Conservation (phyloP, 2,888 invertebrate genomes). For the Hypomecis atomaria region DNA sequence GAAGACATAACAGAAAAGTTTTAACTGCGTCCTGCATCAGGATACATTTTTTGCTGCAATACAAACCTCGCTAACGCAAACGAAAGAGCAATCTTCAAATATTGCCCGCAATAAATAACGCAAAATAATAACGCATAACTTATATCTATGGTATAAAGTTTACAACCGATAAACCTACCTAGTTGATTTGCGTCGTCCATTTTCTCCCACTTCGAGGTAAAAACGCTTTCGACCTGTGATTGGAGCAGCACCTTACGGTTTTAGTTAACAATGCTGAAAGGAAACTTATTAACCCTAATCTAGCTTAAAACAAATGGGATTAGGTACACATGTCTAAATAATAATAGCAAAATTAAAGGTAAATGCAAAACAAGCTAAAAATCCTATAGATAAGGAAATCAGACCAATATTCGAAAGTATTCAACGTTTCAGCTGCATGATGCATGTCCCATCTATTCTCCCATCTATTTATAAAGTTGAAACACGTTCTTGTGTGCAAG, state of each 20-base stretch:
- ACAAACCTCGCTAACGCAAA: not conserved
- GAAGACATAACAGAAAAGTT: not conserved
- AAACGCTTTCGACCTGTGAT: constrained; percentile 80
- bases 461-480: not conserved
- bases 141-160: constrained; percentile 36
- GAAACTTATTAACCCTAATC: constrained; percentile 76
- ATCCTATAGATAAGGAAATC: too few species aligned
- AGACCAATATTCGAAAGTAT: not conserved
- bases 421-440: not conserved
- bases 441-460: not conserved
- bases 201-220: constrained; percentile 92
- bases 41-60: not conserved
- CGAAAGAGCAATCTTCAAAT: not conserved
- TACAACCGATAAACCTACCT: constrained; percentile 87
- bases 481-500: not conserved
- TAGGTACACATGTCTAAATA: constrained; percentile 33
- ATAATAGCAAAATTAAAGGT: constrained; percentile 16
- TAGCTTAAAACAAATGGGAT: constrained; percentile 43
- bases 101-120: not conserved
- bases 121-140: not conserved
- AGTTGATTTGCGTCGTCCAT: constrained; percentile 93
- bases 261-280: constrained; percentile 79
- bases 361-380: not conserved
- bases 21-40: not conserved
- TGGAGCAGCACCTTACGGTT: constrained; percentile 70